Evolutionary conservation across 2,113 vertebrate genomes (phyloP).

Genomic region (Paramisgurnus dabryanus): DNA sequence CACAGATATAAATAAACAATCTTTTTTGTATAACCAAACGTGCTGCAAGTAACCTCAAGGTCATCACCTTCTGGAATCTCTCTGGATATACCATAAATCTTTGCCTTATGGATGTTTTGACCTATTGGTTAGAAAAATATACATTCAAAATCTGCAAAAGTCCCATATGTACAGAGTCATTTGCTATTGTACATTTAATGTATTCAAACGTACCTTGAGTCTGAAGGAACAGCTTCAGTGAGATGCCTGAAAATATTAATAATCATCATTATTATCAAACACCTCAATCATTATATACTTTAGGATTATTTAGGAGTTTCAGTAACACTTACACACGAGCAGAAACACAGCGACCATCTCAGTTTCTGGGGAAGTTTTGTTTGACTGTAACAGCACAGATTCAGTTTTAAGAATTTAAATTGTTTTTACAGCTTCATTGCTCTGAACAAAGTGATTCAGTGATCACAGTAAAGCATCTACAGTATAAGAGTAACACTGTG

Average conservation of each 20-base stretch:
- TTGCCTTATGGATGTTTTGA: conserved; percentile 48
- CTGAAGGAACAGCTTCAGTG: not conserved
- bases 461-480: not conserved
- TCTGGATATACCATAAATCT: conserved; percentile 31
- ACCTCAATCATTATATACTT: not conserved
- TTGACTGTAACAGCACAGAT: not conserved
- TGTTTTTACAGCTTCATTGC: not conserved
- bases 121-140: not conserved
- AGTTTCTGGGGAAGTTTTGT: conserved; percentile 4
- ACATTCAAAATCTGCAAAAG: not conserved
- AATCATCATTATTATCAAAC: not conserved
- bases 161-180: not conserved
- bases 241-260: not conserved
- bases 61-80: conserved; percentile 43
- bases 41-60: conserved; percentile 56
- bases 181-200: not conserved
- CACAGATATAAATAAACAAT: conserved; percentile 50
- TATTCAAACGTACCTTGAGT: conserved; percentile 8
- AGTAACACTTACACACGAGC: conserved; percentile 10
- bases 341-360: conserved; percentile 9
- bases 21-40: conserved; percentile 16
- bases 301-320: not conserved
- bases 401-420: not conserved
- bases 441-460: not conserved
- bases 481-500: not conserved